Evolutionary conservation across 2,888 invertebrate species (phyloP).

Genomic region (Netelia inedita): DNA sequence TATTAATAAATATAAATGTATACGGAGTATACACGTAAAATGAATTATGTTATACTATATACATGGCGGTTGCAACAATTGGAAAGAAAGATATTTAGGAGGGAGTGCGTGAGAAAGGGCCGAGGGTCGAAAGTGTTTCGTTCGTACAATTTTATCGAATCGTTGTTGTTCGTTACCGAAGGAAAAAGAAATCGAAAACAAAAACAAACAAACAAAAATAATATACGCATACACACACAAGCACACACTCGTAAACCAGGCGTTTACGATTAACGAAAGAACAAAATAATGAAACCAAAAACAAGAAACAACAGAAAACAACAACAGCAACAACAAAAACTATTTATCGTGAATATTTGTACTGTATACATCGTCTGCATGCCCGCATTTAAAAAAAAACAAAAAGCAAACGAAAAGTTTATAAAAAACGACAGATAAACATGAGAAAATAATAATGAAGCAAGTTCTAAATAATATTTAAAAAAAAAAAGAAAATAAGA

Average conservation of each 20-base stretch:
- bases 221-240: conserved; percentile 44
- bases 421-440: conserved; percentile 59
- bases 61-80: conserved; percentile 53
- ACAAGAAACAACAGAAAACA: conserved; percentile 8
- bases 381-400: conserved; percentile 58
- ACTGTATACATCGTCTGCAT: conserved; percentile 67
- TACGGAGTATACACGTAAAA: conserved; percentile 41
- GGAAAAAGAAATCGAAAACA: conserved; percentile 44
- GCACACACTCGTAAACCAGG: conserved; percentile 58
- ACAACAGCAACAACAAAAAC: conserved; percentile 5
- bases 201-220: conserved; percentile 52
- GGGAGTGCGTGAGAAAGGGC: conserved; percentile 31
- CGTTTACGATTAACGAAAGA: conserved; percentile 67
- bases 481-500: conserved; percentile 44
- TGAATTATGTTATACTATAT: conserved; percentile 66
- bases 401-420: conserved; percentile 43
- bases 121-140: conserved; percentile 47
- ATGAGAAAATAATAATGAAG: conserved; percentile 66
- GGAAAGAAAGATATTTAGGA: conserved; percentile 50
- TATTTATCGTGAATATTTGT: conserved; percentile 62
- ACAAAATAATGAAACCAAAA: conserved; percentile 47
- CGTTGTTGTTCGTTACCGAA: conserved; percentile 61
- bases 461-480: conserved; percentile 58
- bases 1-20: neutral
- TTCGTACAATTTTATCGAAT: conserved; percentile 63